Conservation (phyloP, 1,140 invertebrate species). For the Metopolophium dirhodum region DNA sequence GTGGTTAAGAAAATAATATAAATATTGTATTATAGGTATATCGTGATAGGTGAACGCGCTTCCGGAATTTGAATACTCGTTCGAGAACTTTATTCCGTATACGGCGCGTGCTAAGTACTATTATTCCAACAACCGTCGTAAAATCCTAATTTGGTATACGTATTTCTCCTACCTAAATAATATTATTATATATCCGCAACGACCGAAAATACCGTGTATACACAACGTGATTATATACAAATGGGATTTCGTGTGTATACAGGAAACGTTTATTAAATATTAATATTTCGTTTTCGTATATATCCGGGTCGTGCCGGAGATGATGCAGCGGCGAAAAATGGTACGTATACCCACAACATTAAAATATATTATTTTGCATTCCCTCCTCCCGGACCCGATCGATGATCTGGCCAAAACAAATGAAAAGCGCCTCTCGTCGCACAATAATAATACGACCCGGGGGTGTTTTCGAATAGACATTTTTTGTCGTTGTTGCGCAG, state of each 20-base stretch:
- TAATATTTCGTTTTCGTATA: neutral
- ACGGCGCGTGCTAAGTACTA: slow-evolving; percentile 25
- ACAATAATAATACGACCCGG: neutral
- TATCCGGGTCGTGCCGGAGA: neutral
- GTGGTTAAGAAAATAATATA: neutral
- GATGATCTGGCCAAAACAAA: neutral
- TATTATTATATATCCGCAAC: neutral
- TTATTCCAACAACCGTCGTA: neutral
- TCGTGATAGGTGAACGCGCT: neutral
- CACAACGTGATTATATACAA: neutral
- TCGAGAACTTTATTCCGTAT: slow-evolving; percentile 13
- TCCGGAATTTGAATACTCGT: slow-evolving; percentile 37
- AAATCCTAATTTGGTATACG: slow-evolving; percentile 30
- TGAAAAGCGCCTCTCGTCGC: neutral
- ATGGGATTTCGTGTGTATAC: neutral
- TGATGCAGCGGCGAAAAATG: neutral
- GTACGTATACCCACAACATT: neutral
- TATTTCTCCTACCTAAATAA: slow-evolving; percentile 3
- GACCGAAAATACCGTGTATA: neutral
- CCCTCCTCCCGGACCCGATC: neutral
- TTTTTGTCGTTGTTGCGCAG: neutral
- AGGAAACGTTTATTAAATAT: slow-evolving; percentile 18
- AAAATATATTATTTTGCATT: neutral
- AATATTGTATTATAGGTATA: neutral
- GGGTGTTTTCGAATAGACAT: neutral